These are phyloP conservation scores for Ahaetulla prasina DNA, from an alignment of 2,113 vertebrate species.

Conservation along the genomic window DNA sequence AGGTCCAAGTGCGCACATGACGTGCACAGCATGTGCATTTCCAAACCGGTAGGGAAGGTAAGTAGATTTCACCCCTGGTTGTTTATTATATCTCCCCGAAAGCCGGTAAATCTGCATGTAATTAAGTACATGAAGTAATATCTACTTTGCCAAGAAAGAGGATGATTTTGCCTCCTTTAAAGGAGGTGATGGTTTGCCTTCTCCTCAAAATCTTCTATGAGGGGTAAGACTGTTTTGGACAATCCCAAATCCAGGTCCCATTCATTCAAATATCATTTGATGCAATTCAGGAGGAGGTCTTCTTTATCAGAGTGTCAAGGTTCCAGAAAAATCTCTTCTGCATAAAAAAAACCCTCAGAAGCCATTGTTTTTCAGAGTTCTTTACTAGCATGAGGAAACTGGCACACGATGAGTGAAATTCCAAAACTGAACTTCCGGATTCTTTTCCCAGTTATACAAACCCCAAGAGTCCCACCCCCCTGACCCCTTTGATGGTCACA, in stretches of 20 bases:
- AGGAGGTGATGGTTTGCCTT: not conserved
- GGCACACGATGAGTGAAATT: no score
- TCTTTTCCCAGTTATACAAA: no score
- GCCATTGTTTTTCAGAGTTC: no score
- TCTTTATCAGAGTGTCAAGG: not conserved
- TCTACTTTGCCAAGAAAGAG: not conserved
- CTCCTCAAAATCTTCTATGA: not conserved
- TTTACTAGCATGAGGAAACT: no score
- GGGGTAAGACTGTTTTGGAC: not conserved
- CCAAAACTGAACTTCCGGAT: no score
- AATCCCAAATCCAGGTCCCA: not conserved
- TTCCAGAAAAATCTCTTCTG: no score
- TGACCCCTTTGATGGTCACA: no score
- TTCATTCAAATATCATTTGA: not conserved
- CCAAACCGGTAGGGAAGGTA: no score
- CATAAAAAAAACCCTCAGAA: no score
- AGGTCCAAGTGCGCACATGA: no score
- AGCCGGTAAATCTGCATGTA: not conserved
- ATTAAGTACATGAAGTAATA: not conserved
- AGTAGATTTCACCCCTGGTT: not conserved
- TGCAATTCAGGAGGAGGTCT: not conserved
- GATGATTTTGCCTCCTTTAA: not conserved
- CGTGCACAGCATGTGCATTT: no score
- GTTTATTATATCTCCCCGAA: not conserved
- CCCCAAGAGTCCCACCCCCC: no score